These are phyloP conservation scores for Nematopogon swammerdamellus DNA, from an alignment of 2,888 invertebrate species.

Conservation along the genomic window DNA sequence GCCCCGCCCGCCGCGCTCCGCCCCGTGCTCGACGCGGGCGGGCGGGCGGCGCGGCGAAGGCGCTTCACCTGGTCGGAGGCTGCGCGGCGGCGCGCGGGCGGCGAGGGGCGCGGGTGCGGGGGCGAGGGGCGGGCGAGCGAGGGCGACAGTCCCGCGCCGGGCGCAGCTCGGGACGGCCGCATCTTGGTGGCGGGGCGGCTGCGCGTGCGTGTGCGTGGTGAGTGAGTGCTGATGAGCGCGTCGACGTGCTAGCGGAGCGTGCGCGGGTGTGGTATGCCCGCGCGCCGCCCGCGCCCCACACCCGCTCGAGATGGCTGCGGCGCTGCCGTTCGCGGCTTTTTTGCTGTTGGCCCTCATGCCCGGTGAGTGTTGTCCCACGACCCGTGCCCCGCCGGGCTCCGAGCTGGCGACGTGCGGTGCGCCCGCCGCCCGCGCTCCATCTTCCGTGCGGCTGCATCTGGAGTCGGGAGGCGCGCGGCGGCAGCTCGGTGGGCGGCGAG, in stretches of 20 bases:
- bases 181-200: conserved; percentile 21
- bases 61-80: conserved; percentile 4
- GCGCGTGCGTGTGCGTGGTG: conserved; percentile 25
- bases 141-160: conserved; percentile 38
- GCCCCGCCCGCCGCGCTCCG: neutral
- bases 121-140: conserved; percentile 23
- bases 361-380: conserved; percentile 35
- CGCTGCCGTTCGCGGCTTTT: conserved; percentile 18
- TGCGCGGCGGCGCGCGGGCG: conserved; percentile 4
- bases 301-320: conserved; percentile 44
- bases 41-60: neutral
- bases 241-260: conserved; percentile 46
- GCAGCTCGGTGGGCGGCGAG: conserved; percentile 8
- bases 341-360: conserved; percentile 36
- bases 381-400: conserved; percentile 9
- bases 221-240: conserved; percentile 29
- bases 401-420: conserved; percentile 6
- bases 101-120: conserved; percentile 23
- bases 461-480: conserved; percentile 13
- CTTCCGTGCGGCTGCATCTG: conserved; percentile 29
- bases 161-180: conserved; percentile 42
- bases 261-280: conserved; percentile 56
- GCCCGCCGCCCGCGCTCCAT: conserved; percentile 24
- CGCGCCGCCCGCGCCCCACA: conserved; percentile 44
- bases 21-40: neutral